Conservation (phyloP, 2,888 invertebrate species). For the Lochmaea capreae region DNA sequence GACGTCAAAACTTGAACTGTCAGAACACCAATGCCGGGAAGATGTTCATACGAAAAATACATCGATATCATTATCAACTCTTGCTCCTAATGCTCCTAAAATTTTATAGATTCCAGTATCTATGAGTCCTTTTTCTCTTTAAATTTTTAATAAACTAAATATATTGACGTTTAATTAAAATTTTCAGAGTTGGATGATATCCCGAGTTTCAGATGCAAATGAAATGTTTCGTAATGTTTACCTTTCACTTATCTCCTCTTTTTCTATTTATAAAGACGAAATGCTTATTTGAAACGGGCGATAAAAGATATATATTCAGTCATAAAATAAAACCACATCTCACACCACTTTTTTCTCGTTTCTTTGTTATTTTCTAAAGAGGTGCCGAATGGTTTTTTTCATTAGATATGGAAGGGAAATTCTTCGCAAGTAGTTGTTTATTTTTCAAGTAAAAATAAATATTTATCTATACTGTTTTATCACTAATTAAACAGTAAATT, state of each 20-base stretch:
- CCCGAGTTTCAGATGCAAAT: neutral
- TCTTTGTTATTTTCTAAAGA: constrained; percentile 29
- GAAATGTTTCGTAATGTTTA: neutral
- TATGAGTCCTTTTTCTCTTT: too few relatives aligned
- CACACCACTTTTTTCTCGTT: constrained; percentile 27
- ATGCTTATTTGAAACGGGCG: constrained; percentile 24
- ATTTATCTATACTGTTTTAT: neutral
- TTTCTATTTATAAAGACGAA: constrained; percentile 28
- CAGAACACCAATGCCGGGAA: too few relatives aligned
- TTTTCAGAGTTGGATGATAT: too few relatives aligned
- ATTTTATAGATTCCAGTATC: too few relatives aligned
- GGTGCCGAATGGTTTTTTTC: constrained; percentile 32
- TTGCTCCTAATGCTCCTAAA: too few relatives aligned
- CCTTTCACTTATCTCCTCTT: constrained; percentile 1
- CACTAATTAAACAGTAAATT: constrained; percentile 3
- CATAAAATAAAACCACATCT: constrained; percentile 29
- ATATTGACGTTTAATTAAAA: neutral
- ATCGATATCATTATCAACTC: too few relatives aligned
- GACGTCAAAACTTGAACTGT: too few relatives aligned
- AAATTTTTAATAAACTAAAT: too few relatives aligned
- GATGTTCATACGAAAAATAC: too few relatives aligned
- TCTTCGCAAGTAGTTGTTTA: neutral
- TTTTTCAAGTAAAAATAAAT: constrained; percentile 7
- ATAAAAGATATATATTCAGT: constrained; percentile 29
- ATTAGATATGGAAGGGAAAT: constrained; percentile 10